Percentiles rank a stretch among this genome's conserved stretches.
Evolutionary conservation across 2,888 invertebrate species (phyloP).

Genomic region (Odontocolon sp.): DNA sequence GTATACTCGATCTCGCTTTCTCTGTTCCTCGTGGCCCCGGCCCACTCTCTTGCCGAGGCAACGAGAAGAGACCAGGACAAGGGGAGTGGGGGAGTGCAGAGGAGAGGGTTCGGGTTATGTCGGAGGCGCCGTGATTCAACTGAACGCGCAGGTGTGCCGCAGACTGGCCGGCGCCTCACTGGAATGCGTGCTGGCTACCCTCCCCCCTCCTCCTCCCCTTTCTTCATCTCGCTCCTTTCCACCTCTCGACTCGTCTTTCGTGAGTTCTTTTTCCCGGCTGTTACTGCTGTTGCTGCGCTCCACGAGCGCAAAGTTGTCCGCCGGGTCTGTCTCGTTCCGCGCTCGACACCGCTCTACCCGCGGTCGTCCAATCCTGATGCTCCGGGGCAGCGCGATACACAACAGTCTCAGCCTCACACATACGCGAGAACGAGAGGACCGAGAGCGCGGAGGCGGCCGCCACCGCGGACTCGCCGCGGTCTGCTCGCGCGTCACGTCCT

Average conservation of each 20-base stretch:
- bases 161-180: slow-evolving; percentile 80
- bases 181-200: slow-evolving; percentile 73
- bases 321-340: slow-evolving; percentile 50
- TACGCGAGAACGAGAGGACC: slow-evolving; percentile 31
- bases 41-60: slow-evolving; percentile 43
- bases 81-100: slow-evolving; percentile 55
- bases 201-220: slow-evolving; percentile 25
- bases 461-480: too few species aligned
- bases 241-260: slow-evolving; percentile 13
- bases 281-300: neutral
- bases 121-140: slow-evolving; percentile 78
- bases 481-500: too few species aligned
- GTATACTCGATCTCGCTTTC: too few species aligned
- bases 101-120: slow-evolving; percentile 74
- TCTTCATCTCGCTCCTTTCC: slow-evolving; percentile 17
- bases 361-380: slow-evolving; percentile 38
- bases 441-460: too few species aligned
- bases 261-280: slow-evolving; percentile 1
- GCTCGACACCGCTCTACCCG: slow-evolving; percentile 69
- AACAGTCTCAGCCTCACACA: neutral
- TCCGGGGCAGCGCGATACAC: neutral
- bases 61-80: slow-evolving; percentile 48
- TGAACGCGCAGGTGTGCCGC: slow-evolving; percentile 79
- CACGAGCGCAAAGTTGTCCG: slow-evolving; percentile 1
- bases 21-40: too few species aligned